Evolutionary conservation across 2,888 invertebrate genomes (phyloP), one percentile per base, ranked within the genome.

Genomic region (Parelbella ahira): DNA sequence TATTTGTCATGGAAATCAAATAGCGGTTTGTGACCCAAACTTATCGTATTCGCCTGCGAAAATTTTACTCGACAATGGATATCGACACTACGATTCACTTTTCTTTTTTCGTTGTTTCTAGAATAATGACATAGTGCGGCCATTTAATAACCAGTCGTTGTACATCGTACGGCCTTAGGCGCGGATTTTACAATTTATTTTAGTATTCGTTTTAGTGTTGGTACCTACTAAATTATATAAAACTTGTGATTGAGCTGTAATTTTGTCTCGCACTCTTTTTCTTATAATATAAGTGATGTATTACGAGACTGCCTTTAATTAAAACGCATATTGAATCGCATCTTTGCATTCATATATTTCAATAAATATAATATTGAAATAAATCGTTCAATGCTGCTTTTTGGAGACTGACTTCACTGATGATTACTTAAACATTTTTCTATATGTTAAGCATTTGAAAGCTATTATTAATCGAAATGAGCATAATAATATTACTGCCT

Each of bases 121-220:
- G 64, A 75, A 74, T 84, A 84, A 86, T 84, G 82, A 83, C 84
- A 84, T 68, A 81, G 78, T 74, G 64, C 70, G 68, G 77, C 73
- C 61, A 68, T 78, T 83, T 83, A 83, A 84, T 83, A 81, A 83
- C 77, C 61, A 52, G 59, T 67, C 59, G 60, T 54, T 53, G 57
- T 60, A 60, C 63, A 54, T 64, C 60, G 61, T 37, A 29, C 28
- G 24, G 80, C 83, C 77, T 53, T 44, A 54, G 81, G 82, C 80
- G 63, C 59, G 53, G 68, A 71, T 68, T 79, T 71, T 66, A 78
- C 74, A 77, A 66, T 33, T 33, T 33, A 33, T 27, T 20, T 13
- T 64, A 60, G 71, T 75, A 27, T 49, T 50, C 53, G 61, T 62
- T 63, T 62, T 56, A 64, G 37, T 71, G 60, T 73, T 15, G 24